Base-by-base conservation (phyloP, 2,113 vertebrate species). In the Rhipidura dahli region DNA sequence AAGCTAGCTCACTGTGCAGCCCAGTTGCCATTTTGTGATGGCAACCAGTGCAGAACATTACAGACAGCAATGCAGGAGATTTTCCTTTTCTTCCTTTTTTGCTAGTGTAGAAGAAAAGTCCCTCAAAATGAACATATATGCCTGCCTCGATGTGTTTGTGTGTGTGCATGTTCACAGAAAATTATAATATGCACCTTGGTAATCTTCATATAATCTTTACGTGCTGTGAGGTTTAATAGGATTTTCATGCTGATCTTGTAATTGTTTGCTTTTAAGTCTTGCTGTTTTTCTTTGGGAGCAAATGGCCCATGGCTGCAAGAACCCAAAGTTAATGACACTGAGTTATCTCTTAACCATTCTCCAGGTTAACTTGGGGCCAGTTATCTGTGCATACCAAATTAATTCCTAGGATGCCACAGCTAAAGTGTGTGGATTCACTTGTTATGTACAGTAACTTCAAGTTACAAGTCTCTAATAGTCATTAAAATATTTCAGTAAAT, bases 181-280 rank as follows among this genome's bases (percentile, higher is more conserved):
- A 82, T 51, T 1, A 37, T 44, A 70, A 77, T 57, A 39, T 23
- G 22, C 19, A 90, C 35, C 35, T 75, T 77, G 22, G 33, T 39
- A 95, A 81, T 35, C 57, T 87, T 89, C 63, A 75, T 47, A 53
- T 61, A 70, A 73, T 40, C 59, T 83, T 51, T 35, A 69, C 4
- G 8, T 39, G 21, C 56, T 40, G 10, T 69, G 85, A 83, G 22
- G 91, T 87, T 92, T 88, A 80, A 92, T 71, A 87, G 30, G 22
- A 72, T 60, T 95, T 94, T 85, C 63, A 87, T 79, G 75, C 61
- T 94, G 83, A 63, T 83, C 27, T 93, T 68, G 12, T 93, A 91
- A 93, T 63, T 14, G 30, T 57, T 65, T 81, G 59, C 21, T 94
- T 94, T 86, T 84, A 95, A 70, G 69, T 78, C 88, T 88, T 94